phyloP scores from a whole-genome alignment of 2,888 invertebrate genomes.

The Hipparchia semele region DNA sequence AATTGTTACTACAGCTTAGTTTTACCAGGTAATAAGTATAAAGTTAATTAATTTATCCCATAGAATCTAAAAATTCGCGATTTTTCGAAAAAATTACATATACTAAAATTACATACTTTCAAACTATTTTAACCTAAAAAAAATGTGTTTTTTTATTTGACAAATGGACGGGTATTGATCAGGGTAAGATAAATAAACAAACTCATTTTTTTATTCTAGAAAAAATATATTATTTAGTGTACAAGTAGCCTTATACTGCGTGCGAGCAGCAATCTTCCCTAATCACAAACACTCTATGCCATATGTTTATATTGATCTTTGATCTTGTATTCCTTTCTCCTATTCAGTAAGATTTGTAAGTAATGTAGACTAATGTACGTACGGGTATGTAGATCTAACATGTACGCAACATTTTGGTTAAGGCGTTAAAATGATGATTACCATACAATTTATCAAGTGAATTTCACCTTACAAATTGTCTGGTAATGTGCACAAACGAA shows the following conservation, averaged over 20 bases:
- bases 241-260: conserved; percentile 20
- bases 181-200: too few relatives aligned
- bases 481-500: not conserved
- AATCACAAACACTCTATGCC: conserved; percentile 28
- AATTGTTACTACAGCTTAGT: too few relatives aligned
- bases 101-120: too few relatives aligned
- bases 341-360: conserved; percentile 10
- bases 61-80: too few relatives aligned
- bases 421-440: not conserved
- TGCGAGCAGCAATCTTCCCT: conserved; percentile 28
- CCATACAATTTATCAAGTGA: too few relatives aligned
- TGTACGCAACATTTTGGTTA: not conserved
- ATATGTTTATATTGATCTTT: conserved; percentile 33
- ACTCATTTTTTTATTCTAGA: too few relatives aligned
- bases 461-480: not conserved
- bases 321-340: conserved; percentile 13
- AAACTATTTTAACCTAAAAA: too few relatives aligned
- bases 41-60: too few relatives aligned
- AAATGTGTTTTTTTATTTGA: too few relatives aligned
- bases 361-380: conserved; percentile 11
- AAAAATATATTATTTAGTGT: not conserved
- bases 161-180: too few relatives aligned
- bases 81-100: too few relatives aligned
- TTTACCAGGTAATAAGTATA: too few relatives aligned
- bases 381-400: not conserved